phyloP scores from a whole-genome alignment of 2,113 vertebrate species.

The Terrapene triunguis region DNA sequence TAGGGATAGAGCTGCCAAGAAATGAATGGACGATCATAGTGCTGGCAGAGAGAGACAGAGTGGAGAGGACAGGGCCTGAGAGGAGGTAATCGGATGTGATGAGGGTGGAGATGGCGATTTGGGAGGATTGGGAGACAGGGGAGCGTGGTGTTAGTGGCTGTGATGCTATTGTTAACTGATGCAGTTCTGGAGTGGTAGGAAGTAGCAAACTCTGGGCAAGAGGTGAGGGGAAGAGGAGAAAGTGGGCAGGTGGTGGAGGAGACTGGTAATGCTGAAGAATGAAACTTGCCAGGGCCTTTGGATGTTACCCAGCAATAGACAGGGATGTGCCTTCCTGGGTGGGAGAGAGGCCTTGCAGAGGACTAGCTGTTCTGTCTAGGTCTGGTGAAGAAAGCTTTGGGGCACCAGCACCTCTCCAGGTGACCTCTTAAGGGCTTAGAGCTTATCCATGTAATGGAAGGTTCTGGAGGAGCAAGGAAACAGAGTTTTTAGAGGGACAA shows the following conservation, averaged over 20 bases:
- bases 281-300: neutral
- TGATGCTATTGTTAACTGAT: neutral
- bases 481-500: neutral
- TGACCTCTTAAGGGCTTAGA: neutral
- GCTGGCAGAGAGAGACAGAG: rapidly evolving
- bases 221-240: neutral
- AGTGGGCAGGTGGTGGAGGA: neutral
- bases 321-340: neutral
- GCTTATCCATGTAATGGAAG: neutral
- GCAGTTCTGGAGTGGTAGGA: neutral
- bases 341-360: conserved; percentile 24
- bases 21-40: neutral
- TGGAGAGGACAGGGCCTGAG: neutral
- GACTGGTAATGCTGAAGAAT: neutral
- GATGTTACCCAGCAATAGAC: neutral
- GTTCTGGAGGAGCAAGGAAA: neutral
- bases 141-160: neutral
- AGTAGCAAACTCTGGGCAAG: neutral
- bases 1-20: neutral
- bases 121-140: neutral
- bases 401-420: neutral
- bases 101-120: neutral
- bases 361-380: neutral
- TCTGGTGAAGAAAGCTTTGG: neutral
- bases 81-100: neutral